Evolutionary conservation across 2,888 invertebrate species (phyloP).

Genomic region (Xanthorhoe spadicearia): DNA sequence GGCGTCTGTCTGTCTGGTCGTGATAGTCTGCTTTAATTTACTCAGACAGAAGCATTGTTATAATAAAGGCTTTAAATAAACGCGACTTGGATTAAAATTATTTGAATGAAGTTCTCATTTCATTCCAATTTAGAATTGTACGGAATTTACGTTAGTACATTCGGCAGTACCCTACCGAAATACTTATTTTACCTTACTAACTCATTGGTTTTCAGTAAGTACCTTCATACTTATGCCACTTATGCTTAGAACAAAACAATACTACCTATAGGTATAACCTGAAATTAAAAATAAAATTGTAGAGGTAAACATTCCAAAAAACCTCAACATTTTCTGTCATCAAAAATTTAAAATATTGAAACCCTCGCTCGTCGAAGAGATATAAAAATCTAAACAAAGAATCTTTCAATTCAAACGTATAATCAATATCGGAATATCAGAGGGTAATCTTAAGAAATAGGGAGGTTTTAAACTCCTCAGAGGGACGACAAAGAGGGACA

Average conservation of each 20-base stretch:
- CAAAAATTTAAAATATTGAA: neutral
- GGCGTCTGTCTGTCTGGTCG: conserved; percentile 52
- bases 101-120: neutral
- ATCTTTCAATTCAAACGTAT: conserved; percentile 33
- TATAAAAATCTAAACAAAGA: conserved; percentile 25
- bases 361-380: conserved; percentile 11
- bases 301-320: too few relatives aligned
- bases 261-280: too few relatives aligned
- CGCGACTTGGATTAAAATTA: neutral
- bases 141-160: too few relatives aligned
- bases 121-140: neutral
- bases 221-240: too few relatives aligned
- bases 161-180: too few relatives aligned
- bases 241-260: too few relatives aligned
- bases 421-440: conserved; percentile 37
- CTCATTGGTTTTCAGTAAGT: too few relatives aligned
- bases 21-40: conserved; percentile 32
- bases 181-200: too few relatives aligned
- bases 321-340: neutral
- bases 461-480: conserved; percentile 57
- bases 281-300: too few relatives aligned
- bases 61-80: conserved; percentile 7
- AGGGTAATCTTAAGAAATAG: conserved; percentile 55
- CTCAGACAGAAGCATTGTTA: conserved; percentile 9
- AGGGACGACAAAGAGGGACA: conserved; percentile 47